These are phyloP conservation scores for Nasonia giraulti DNA, from an alignment of 1,140 invertebrate genomes.

Conservation along the genomic window DNA sequence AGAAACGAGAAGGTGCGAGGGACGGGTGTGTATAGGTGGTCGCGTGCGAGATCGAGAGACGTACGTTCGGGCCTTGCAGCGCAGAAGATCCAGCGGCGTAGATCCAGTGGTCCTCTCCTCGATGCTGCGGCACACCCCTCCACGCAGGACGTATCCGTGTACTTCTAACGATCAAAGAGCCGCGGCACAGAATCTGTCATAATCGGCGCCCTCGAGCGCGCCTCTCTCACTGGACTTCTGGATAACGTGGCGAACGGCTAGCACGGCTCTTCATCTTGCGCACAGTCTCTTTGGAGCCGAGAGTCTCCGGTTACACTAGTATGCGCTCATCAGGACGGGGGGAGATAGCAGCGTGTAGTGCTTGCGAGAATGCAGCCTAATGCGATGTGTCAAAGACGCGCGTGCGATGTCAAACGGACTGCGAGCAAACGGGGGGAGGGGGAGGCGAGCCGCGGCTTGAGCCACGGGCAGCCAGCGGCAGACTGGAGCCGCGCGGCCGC, in stretches of 20 bases:
- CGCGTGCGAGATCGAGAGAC: slow-evolving; percentile 6
- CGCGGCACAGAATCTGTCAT: not conserved
- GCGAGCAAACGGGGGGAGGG: not conserved
- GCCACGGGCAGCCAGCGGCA: slow-evolving; percentile 47
- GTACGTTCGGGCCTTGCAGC: slow-evolving; percentile 16
- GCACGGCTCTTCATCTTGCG: slow-evolving; percentile 2
- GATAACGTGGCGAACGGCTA: not conserved
- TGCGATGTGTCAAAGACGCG: no score
- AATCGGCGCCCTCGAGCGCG: not conserved
- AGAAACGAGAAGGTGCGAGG: no score
- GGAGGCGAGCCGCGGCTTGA: slow-evolving; percentile 5
- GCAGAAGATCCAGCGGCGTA: not conserved
- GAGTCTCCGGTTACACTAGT: not conserved
- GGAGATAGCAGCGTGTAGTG: no score
- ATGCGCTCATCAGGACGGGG: not conserved
- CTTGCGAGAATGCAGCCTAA: no score
- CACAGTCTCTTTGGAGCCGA: not conserved
- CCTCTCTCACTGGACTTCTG: not conserved
- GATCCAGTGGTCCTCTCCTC: not conserved
- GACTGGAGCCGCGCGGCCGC: slow-evolving; percentile 35
- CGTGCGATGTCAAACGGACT: not conserved
- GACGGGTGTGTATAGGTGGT: no score
- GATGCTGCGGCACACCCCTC: not conserved
- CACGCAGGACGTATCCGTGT: not conserved
- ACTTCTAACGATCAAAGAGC: no score